Base-by-base conservation (phyloP, 2,797 vertebrate genomes). In the Mus spretus region DNA sequence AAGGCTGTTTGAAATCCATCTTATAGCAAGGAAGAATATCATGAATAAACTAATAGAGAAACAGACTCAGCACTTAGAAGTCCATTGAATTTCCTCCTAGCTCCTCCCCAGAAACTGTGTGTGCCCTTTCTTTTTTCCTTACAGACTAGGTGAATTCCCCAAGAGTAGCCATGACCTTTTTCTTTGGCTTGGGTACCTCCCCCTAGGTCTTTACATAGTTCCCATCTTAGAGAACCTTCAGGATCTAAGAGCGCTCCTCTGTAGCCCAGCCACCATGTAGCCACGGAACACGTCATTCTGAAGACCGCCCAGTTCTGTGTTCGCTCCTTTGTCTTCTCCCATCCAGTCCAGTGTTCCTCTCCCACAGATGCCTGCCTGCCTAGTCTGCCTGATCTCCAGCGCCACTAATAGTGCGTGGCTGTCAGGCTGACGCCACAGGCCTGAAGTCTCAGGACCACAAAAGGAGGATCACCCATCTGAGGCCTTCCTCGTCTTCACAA, bases 31-130 rank as follows among this genome's bases (percentile, higher is more conserved):
- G 12, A 17, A 57, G 31, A 75, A 0, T 28, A 13, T 55, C 85
- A 95, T 83, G 80, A 94, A 75, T 84, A 95, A 87, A 92, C 37
- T 59, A 85, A 81, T 19, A 79, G 37, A 86, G 19, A 80, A 77
- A 34, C 10, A 31, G 94, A 95, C 81, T 53, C 78, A 94, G 63
- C 78, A 90, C 17, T 44, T 74, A 31, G 74, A 95, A n/a, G 59
- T 91, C 57, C 44, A 11, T 80, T 78, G n/a, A 37, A 81, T 40
- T 91, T 83, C 28, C 59, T 15, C 88, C 17, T 40, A 65, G 50
- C 19, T 95, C 63, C 28, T 44, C 15, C 55, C 50, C 28, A 85
- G 55, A 20, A 50, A 24, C 22, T 72, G 8, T 6, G 22, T 3
- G 1, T 17, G 6, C 44, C 88, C 44, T 92, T 90, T 74, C 57